Evolutionary conservation across 2,888 invertebrate species (phyloP).

Genomic region (Nomada fabriciana): DNA sequence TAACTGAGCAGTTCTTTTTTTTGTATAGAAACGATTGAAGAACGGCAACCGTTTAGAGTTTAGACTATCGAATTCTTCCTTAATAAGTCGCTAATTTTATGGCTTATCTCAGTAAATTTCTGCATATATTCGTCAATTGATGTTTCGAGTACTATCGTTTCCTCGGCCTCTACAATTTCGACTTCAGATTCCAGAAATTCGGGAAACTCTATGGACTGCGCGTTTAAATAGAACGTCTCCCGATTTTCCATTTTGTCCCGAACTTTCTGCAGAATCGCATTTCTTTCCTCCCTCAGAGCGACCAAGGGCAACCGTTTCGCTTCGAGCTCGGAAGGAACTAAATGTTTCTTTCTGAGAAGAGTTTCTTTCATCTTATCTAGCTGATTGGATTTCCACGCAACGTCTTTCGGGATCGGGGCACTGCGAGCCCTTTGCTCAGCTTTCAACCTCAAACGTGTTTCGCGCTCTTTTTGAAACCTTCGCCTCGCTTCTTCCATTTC

Average conservation of each 20-base stretch:
- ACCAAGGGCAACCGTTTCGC: constrained; percentile 87
- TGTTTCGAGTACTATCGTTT: not conserved
- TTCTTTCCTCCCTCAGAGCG: constrained; percentile 86
- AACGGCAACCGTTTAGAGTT: not conserved
- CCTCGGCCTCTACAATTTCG: not conserved
- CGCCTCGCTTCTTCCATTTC: constrained; percentile 85
- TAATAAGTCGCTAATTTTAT: constrained; percentile 73
- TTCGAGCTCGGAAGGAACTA: constrained; percentile 87
- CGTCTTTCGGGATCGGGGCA: constrained; percentile 75
- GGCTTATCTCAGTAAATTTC: constrained; percentile 60
- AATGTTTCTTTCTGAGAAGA: constrained; percentile 87
- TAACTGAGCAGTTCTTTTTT: not conserved
- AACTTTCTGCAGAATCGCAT: constrained; percentile 84
- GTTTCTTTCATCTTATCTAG: constrained; percentile 87
- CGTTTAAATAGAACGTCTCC: constrained; percentile 64
- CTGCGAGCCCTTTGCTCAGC: constrained; percentile 59
- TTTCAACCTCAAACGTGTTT: constrained; percentile 77
- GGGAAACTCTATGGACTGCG: constrained; percentile 68
- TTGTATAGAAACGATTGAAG: not conserved
- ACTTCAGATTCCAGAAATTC: constrained; percentile 10
- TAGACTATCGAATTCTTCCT: not conserved
- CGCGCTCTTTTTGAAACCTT: constrained; percentile 67
- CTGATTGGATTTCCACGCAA: constrained; percentile 88
- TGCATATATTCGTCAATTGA: constrained; percentile 40
- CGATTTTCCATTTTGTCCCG: constrained; percentile 49